A percentile compares a stretch with the other conserved stretches of the same genome.
These are phyloP conservation scores for Ammospiza nelsoni DNA, from an alignment of 2,113 vertebrate genomes.

Conservation along the genomic window DNA sequence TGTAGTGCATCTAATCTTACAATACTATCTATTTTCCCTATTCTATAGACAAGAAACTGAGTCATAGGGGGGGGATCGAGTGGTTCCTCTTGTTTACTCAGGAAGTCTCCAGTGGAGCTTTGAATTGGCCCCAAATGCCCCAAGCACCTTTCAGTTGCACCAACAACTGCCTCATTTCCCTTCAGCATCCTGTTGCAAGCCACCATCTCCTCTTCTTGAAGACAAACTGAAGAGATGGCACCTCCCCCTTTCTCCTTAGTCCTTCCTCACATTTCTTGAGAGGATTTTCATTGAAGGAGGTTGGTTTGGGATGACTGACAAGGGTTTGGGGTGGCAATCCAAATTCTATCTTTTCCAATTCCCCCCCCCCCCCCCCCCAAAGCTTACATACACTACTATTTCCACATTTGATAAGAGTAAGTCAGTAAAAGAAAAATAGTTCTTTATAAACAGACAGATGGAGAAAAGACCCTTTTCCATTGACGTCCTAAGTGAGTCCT, in stretches of 20 bases:
- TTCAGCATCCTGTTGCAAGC: background rate
- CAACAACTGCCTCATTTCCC: background rate
- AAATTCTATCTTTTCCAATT: background rate
- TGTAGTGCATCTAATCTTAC: background rate
- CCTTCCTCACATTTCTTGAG: background rate
- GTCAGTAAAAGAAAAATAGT: background rate
- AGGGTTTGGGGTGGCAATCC: background rate
- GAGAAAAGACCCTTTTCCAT: background rate
- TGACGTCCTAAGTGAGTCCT: background rate
- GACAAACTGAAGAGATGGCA: background rate
- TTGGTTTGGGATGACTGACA: background rate
- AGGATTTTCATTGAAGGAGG: background rate
- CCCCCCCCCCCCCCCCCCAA: rapidly evolving
- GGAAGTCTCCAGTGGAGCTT: background rate
- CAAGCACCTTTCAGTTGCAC: background rate
- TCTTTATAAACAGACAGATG: background rate
- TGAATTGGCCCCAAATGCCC: background rate
- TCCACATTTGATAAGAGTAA: background rate
- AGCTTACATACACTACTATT: background rate
- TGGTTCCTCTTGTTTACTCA: background rate
- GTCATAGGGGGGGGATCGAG: background rate
- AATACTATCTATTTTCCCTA: background rate
- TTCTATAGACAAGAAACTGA: background rate
- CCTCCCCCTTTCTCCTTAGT: background rate
- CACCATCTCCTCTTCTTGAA: background rate